A percentile compares a stretch with the other conserved stretches of the same genome.
phyloP scores from a whole-genome alignment of 1,140 invertebrate genomes.

The Heliconius melpomene region DNA sequence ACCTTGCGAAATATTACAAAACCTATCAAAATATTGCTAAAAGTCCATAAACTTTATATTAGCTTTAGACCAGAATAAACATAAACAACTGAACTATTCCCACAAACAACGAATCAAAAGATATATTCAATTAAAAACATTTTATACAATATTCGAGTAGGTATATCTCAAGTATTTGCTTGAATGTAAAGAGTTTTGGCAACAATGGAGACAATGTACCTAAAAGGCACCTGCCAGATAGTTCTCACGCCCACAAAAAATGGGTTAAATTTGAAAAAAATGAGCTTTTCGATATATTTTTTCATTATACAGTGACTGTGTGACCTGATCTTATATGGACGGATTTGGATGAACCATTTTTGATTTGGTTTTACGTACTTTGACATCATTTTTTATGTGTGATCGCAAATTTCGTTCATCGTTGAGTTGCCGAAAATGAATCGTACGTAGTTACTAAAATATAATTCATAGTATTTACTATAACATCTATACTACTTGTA shows the following conservation, averaged over 20 bases:
- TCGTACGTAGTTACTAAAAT: no score
- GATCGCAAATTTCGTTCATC: neutral
- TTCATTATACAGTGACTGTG: neutral
- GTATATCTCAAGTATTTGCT: neutral
- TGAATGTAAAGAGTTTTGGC: constrained; percentile 5
- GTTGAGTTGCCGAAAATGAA: no score
- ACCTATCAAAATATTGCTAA: neutral
- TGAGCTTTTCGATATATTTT: neutral
- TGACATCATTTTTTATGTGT: neutral
- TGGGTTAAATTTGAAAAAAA: constrained; percentile 47
- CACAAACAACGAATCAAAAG: neutral
- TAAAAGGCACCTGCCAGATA: constrained; percentile 46
- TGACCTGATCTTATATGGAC: neutral
- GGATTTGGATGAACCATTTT: neutral
- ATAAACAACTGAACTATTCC: constrained; percentile 1
- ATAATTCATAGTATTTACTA: no score
- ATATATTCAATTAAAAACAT: neutral
- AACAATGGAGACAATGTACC: constrained; percentile 28
- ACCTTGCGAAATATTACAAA: neutral
- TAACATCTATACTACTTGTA: no score
- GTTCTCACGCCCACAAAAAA: constrained; percentile 63
- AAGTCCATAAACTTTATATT: neutral
- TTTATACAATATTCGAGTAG: neutral
- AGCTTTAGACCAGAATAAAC: neutral
- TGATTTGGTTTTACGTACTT: neutral